Base-by-base conservation (phyloP, 2,797 vertebrate species). In the Danio jaintianensis region DNA sequence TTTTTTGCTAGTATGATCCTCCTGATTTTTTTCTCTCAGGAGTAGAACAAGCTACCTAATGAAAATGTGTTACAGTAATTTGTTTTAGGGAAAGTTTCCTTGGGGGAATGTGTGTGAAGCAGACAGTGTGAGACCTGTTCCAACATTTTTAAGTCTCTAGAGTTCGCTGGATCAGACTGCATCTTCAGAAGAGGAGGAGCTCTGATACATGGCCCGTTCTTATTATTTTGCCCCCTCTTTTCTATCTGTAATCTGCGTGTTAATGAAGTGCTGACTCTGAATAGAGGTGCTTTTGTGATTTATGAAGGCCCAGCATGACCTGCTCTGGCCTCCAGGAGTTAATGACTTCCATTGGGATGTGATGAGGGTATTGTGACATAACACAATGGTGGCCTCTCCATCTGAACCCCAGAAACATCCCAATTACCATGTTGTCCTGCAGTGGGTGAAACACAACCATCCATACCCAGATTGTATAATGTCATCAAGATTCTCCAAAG, bases 321-420 rank as follows among this genome's bases (percentile, higher is more conserved):
- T 85, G 86, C 84, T 70, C 70, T 76, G 68, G 63, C 68, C 81
- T 75, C 42, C n/a, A 75, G 72, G 70, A 71, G 72, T 87, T 88
- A 88, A 88, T 64, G 48, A 86, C 75, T 52, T 87, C 84, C 84
- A 61, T 2, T 71, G 85, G 83, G 85, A 86, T 74, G 47, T 58
- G n/a, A 36, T 53, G 75, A 55, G 70, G 38, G 22, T 48, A 38
- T 38, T 58, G 68, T 71, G 64, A 20, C 20, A 59, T 7, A 47
- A 55, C 18, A 68, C 56, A 72, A 67, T 72, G 69, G 58, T 1
- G n/a, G 18, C 58, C 58, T 67, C 15, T 61, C 29, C 47, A 12
- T 68, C 63, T 81, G 15, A 3, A 50, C 58, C 72, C 7, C 38
- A 62, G n/a, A 68, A 36, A 58, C 42, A 77, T 67, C 53, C 52